Conservation (phyloP, 2,113 vertebrate species). For the Ancistrus triradiatus region DNA sequence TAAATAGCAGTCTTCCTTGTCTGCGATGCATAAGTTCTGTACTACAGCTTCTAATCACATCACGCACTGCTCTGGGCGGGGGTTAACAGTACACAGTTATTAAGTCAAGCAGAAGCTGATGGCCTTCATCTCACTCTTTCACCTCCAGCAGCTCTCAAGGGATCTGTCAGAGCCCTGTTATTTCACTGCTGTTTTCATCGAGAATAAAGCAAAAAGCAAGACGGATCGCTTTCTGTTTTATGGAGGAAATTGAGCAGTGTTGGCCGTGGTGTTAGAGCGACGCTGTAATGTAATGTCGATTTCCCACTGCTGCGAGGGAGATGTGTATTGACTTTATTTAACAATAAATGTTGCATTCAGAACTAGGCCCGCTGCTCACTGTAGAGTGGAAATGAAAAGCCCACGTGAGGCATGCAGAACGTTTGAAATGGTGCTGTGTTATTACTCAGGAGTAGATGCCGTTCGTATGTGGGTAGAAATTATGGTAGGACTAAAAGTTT, state of each 20-base stretch:
- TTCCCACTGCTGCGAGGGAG: neutral
- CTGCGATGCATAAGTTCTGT: too few species aligned
- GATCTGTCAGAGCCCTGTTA: neutral
- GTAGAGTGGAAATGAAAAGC: neutral
- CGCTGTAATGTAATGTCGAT: conserved; percentile 15
- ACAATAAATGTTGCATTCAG: conserved; percentile 13
- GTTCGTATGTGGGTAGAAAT: too few species aligned
- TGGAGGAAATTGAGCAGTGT: neutral
- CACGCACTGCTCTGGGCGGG: too few species aligned
- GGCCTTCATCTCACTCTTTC: too few species aligned
- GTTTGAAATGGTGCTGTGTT: too few species aligned
- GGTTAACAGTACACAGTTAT: too few species aligned
- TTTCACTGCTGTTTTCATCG: neutral
- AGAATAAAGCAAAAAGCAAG: neutral
- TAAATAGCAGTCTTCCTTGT: too few species aligned
- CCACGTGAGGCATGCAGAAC: too few species aligned
- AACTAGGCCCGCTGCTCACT: neutral
- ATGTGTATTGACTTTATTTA: conserved; percentile 11
- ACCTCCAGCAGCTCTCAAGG: neutral
- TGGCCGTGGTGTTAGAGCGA: neutral
- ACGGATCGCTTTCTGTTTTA: neutral
- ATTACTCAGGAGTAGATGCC: too few species aligned
- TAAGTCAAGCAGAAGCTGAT: too few species aligned
- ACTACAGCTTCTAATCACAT: too few species aligned
- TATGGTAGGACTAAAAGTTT: too few species aligned